phyloP scores from a whole-genome alignment of 2,797 vertebrate genomes.

The Miichthys miiuy region DNA sequence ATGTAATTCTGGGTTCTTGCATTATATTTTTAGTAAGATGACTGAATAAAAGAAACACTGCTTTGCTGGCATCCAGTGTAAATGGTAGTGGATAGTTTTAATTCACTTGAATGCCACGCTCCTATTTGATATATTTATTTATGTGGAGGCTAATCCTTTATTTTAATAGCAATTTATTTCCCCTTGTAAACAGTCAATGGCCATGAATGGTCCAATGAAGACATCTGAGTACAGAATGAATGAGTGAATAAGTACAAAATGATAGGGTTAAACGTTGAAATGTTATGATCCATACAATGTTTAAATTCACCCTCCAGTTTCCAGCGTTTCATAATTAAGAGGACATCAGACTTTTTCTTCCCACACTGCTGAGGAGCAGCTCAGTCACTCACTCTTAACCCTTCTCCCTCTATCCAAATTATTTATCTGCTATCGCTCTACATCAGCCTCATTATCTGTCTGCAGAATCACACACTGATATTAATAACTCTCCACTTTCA shows the following conservation, averaged over 20 bases:
- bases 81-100: slow-evolving; percentile 3
- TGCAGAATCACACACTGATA: slow-evolving; percentile 50
- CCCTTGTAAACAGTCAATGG: background rate
- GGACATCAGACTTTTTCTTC: slow-evolving; percentile 8
- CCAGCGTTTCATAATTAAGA: background rate
- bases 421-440: slow-evolving; percentile 55
- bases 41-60: background rate
- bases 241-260: background rate
- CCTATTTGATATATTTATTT: background rate
- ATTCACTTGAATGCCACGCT: background rate
- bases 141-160: background rate
- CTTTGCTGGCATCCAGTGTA: background rate
- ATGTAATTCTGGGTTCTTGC: background rate
- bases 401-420: slow-evolving; percentile 28
- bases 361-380: slow-evolving; percentile 22
- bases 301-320: slow-evolving; percentile 8
- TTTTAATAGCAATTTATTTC: background rate
- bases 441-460: slow-evolving; percentile 63
- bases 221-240: background rate
- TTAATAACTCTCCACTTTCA: slow-evolving; percentile 67
- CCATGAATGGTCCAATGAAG: background rate
- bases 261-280: background rate
- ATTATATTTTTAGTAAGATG: background rate
- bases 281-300: background rate
- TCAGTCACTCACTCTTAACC: slow-evolving; percentile 14